Base-by-base conservation (phyloP, 2,797 vertebrate genomes). In the Caiman crocodilus region DNA sequence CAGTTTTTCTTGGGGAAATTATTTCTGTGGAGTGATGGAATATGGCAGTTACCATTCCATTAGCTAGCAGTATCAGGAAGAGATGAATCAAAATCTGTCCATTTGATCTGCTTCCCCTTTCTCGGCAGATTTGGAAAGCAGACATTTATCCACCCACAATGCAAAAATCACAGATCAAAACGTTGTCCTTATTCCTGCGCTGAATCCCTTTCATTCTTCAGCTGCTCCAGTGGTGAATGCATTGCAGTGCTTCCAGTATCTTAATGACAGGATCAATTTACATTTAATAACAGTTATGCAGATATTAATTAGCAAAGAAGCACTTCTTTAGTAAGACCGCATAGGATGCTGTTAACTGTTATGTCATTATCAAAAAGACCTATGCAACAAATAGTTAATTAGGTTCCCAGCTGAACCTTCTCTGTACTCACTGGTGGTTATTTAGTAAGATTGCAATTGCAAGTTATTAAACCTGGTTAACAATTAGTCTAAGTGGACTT, bases 401-500 rank as follows among this genome's bases (percentile, higher is more conserved):
- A 6, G 30, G 11, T 20, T 64, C 88, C 67, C 12, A 1, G 28
- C 73, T 80, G 80, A 91, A 73, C 67, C 26, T 82, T 63, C 76
- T 81, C 57, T 16, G 55, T 58, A 81, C 76, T 50, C 10, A 88
- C 89, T 74, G 61, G 73, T 83, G 64, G 16, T 86, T 92, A 55
- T 86, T 93, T 86, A 63, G 85, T 5, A 23, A 93, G 63, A 90
- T 64, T 94, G 84, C 76, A 89, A 89, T 63, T 77, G 50, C 84
- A 94, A 94, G 93, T 95, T 93, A 85, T 94, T 89, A 95, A 95
- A 88, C 59, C 76, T 61, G 25, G 85, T 63, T 95, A 96, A 95
- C 78, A 97, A 92, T 94, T 94, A 90, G 61, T 95, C 94, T 56
- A 94, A 97, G 82, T 84, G 94, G 90, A 95, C 78, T 79, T 88